Evolutionary conservation across 2,797 vertebrate genomes (phyloP), one percentile per base, ranked within the genome.

Genomic region (Poeciliopsis presidionis): DNA sequence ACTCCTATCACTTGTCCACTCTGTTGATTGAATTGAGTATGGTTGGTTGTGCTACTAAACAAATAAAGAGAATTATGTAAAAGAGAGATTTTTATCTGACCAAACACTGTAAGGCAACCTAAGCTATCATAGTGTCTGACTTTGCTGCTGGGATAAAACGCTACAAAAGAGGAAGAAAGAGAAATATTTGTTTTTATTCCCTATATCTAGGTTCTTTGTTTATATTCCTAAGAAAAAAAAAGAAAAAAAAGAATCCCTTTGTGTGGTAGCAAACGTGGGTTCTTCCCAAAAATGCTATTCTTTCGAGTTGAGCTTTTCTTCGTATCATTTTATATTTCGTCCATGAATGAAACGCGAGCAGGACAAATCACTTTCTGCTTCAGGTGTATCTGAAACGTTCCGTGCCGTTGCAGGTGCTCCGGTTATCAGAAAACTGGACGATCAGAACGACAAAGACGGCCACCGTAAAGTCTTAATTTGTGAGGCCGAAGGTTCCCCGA

Each of bases 401-500:
- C 12, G 22, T 81, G 72, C 70, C 74, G 28, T 93, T 94, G 16
- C 87, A 99, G 98, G 98, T 92, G 93, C 96, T 88, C 97, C 98
- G 74, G 94, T 97, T 77, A 97, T 99, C 92, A 97, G 80, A 55
- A 57, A 46, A 86, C 95, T 99, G 92, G 88, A 85, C 49, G 97
- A 98, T 91, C 91, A 87, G 76, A 95, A 91, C 3, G 90, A 94
- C 47, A 88, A 94, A 45, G 96, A 96, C 74, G 96, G 95, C 82
- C 90, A 89, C 72, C 96, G 96, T 79, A 96, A 98, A 94, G 96
- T 97, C 69, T 90, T 99, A 85, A 94, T 92, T 79, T 99, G 98
- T 81, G 96, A 96, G 0, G 97, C 96, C 71, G 97, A 99, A 92
- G 98, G 98, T 73, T 97, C 95, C 83, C 98, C 98, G 5, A 97